A percentile compares a stretch with the other conserved stretches of the same genome.
Conservation (phyloP, 2,888 invertebrate species). For the Crioceris asparagi region DNA sequence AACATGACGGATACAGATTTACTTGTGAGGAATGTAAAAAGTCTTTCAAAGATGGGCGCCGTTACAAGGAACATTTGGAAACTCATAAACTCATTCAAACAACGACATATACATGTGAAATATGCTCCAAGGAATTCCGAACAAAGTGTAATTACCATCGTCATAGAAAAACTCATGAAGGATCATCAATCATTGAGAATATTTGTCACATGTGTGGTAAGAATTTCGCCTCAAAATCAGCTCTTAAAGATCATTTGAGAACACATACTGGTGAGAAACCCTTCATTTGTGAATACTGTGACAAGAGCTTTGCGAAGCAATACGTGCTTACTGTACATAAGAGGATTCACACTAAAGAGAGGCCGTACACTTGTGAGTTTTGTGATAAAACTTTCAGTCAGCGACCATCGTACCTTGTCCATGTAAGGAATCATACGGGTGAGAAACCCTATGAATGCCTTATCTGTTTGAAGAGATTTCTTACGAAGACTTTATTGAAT, state of each 20-base stretch:
- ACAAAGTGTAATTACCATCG: neutral
- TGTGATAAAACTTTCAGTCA: slow-evolving; percentile 19
- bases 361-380: slow-evolving; percentile 15
- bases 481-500: slow-evolving; percentile 15
- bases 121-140: slow-evolving; percentile 4
- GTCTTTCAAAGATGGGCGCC: slow-evolving; percentile 7
- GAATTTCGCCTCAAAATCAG: neutral
- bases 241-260: slow-evolving; percentile 21
- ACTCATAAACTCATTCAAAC: slow-evolving; percentile 15
- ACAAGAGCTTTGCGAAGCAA: slow-evolving; percentile 27
- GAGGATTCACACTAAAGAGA: slow-evolving; percentile 19
- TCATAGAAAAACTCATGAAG: slow-evolving; percentile 4
- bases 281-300: slow-evolving; percentile 24
- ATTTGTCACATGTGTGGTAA: slow-evolving; percentile 4
- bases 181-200: slow-evolving; percentile 1
- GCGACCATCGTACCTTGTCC: slow-evolving; percentile 12
- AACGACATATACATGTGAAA: slow-evolving; percentile 4
- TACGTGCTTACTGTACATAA: slow-evolving; percentile 27
- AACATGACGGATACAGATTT: slow-evolving; percentile 6
- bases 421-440: slow-evolving; percentile 12
- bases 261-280: slow-evolving; percentile 33
- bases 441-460: slow-evolving; percentile 11
- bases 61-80: slow-evolving; percentile 11
- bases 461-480: slow-evolving; percentile 18
- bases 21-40: slow-evolving; percentile 11